These are phyloP conservation scores for Listrodromus nycthemerus DNA, from an alignment of 2,888 invertebrate genomes.

Conservation along the genomic window DNA sequence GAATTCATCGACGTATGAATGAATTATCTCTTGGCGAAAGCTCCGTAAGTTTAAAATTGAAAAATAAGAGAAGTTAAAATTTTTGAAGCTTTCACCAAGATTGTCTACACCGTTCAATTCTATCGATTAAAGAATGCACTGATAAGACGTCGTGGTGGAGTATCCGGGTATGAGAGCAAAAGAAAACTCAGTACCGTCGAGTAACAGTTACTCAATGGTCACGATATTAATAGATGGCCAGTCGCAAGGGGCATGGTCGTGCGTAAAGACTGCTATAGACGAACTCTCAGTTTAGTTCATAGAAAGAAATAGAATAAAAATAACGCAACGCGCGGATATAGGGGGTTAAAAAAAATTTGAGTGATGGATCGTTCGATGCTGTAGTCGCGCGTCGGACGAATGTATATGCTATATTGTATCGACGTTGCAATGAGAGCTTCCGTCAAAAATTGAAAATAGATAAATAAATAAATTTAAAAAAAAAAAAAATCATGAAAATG, in stretches of 20 bases:
- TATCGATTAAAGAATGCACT: background rate
- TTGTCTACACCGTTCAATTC: background rate
- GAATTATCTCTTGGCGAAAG: background rate
- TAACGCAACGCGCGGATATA: slow-evolving; percentile 6
- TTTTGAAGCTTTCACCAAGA: slow-evolving; percentile 36
- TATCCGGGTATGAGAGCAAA: slow-evolving; percentile 32
- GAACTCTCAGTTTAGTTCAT: slow-evolving; percentile 22
- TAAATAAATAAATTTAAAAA: background rate
- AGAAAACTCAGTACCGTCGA: slow-evolving; percentile 38
- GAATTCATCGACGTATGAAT: background rate
- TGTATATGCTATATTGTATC: slow-evolving; percentile 13
- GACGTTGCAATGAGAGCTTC: slow-evolving; percentile 49
- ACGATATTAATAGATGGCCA: slow-evolving; percentile 55
- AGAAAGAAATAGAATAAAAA: slow-evolving; percentile 20
- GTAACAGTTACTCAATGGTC: slow-evolving; percentile 41
- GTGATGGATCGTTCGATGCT: slow-evolving; percentile 43
- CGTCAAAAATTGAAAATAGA: slow-evolving; percentile 15
- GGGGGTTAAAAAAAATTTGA: slow-evolving; percentile 8
- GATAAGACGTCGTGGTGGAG: slow-evolving; percentile 5
- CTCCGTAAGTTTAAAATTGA: background rate
- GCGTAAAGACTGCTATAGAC: slow-evolving; percentile 45
- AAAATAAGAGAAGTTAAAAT: background rate
- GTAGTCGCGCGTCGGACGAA: slow-evolving; percentile 31
- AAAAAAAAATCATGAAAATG: background rate
- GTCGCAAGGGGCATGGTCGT: slow-evolving; percentile 33